Base-by-base conservation (phyloP, 1,140 invertebrate species). In the Drosophila varians region DNA sequence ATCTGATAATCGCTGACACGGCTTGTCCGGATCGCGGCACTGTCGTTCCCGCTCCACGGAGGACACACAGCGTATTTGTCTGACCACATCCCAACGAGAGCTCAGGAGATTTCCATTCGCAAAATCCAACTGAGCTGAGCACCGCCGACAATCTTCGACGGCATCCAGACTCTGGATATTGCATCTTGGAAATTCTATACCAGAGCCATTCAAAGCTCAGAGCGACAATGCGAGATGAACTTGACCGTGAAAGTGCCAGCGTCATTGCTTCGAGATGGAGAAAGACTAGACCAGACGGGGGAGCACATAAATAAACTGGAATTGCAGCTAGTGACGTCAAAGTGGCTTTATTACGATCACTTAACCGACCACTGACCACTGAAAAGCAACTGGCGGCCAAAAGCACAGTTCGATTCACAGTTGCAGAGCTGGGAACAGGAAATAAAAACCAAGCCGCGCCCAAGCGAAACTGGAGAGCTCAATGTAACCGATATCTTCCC, bases 201-300 rank as follows among this genome's bases (percentile, higher is more conserved):
- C 51, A 38, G 36, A 52, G 49, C 36, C 43, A 43, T 31, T 11
- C 28, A 31, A 31, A 31, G 28, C 28, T 11, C 8, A 7, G 9
- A 7, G n/a, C 51, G 28, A 77, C 53, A 66, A 52, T 34, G 46
- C 52, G 26, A 74, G 62, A 89, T 89, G 86, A 89, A 89, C 86
- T 89, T 89, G 86, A 89, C 86, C 86, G 86, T 89, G 86, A 89
- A 89, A 89, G 77, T 58, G 71, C 58, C 65, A 64, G 62, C 68
- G 71, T 71, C 65, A 77, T 53, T 54, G 79, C 19, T 16, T 14
- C 54, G 21, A 4, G 28, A 11, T 25, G 12, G 49, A 54, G 52
- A 68, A 68, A 48, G 52, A 38, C 26, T 14, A 12, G 19, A n/a
- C 31, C 25, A 16, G 11, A 38, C 25, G 14, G 26, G 31, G 51